Base-by-base conservation (phyloP, 2,888 invertebrate genomes). In the Fragum sueziense region DNA sequence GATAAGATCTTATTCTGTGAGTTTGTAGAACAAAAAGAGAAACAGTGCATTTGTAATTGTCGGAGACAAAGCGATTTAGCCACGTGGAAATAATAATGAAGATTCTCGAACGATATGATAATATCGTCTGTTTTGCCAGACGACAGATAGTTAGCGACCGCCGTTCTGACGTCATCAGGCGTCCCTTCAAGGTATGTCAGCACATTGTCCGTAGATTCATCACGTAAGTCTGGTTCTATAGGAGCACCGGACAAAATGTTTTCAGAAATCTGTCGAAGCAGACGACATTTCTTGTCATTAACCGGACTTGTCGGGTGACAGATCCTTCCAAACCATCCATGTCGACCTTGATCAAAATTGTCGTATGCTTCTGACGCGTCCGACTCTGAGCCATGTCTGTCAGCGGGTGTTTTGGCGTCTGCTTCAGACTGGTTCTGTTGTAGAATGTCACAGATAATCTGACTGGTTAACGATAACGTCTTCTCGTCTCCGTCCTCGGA, bases 51-150 rank as follows among this genome's bases (percentile, higher is more conserved):
- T 4, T 67, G 51, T 14, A 84, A 57, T 65, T 82, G 79, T 59
- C 70, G 62, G 7, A 84, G 65, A 70, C 74, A 68, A 1, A 84
- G 73, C 6, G 52, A 27, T n/a, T 41, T 37, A 4, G 84, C 74
- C 6, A 84, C 77, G 59, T 84, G 84, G 61, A 68, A 80, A 47
- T 75, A 75, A 57, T 79, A 57, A 29, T 84, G 84, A 47, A 81
- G 70, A 59, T 76, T 84, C 25, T 70, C 61, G 33, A 70, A 33
- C 7, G 72, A 41, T 20, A 81, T 37, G 3, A 72, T 31, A 2
- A 79, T 59, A 6, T 81, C 67, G 31, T 76, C 62, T 34, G 72
- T 54, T 62, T 52, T 74, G 7, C 84, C 84, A 37, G 79, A 72
- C 14, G 84, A 81, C 62, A 84, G 47, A 62, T 81, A 84, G 31